These are phyloP conservation scores for Penaeus monodon DNA, from an alignment of 2,888 invertebrate species.

Conservation along the genomic window DNA sequence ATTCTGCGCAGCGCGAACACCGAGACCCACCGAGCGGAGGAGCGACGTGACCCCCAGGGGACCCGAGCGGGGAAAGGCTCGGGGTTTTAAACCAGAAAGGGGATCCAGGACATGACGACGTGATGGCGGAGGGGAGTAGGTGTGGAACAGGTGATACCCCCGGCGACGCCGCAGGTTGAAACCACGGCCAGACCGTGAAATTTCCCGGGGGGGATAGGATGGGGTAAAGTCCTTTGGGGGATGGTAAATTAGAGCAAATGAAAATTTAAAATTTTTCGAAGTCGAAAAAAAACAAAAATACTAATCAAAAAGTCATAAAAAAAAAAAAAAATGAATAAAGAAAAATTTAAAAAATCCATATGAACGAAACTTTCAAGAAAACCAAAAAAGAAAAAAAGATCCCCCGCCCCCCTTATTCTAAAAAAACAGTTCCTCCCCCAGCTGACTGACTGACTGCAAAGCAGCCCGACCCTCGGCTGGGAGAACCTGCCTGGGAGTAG, in stretches of 20 bases:
- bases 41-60: constrained; percentile 87
- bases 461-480: not conserved
- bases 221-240: not conserved
- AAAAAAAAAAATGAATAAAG: no score
- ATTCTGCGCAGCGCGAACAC: not conserved
- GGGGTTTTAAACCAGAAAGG: constrained; percentile 95
- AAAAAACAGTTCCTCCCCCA: not conserved
- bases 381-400: no score
- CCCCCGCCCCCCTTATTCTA: not conserved
- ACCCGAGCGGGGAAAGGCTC: constrained; percentile 92
- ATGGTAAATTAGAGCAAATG: no score
- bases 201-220: constrained; percentile 76
- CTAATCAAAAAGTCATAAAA: no score
- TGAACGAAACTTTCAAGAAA: no score
- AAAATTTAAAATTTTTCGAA: no score
- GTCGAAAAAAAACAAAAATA: no score
- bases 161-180: constrained; percentile 86
- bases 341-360: no score
- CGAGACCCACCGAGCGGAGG: constrained; percentile 78
- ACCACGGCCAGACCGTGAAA: constrained; percentile 90
- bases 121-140: constrained; percentile 90
- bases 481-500: constrained; percentile 78
- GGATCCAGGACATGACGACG: constrained; percentile 97
- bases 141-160: constrained; percentile 91
- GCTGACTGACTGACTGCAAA: not conserved